Evolutionary conservation across 2,797 vertebrate species (phyloP).

Genomic region (Enteromius argenteus): DNA sequence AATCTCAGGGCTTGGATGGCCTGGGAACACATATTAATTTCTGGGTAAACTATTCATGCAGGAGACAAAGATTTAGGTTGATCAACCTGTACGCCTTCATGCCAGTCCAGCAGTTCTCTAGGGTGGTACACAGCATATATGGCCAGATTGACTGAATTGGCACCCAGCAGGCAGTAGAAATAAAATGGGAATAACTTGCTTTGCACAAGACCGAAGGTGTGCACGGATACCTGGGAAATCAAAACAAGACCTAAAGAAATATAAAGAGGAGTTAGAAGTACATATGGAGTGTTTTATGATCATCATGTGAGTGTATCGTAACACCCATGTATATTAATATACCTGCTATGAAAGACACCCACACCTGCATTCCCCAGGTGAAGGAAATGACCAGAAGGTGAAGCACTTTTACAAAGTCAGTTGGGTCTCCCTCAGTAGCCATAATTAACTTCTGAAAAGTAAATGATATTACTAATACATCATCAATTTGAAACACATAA

Average conservation of each 20-base stretch:
- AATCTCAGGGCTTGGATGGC: not conserved
- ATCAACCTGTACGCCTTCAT: constrained; percentile 83
- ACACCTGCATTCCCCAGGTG: constrained; percentile 89
- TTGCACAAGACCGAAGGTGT: constrained; percentile 89
- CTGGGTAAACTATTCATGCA: not conserved
- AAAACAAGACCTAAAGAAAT: constrained; percentile 81
- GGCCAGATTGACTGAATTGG: constrained; percentile 79
- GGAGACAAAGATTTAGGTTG: not conserved
- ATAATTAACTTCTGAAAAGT: constrained; percentile 65
- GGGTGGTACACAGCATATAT: constrained; percentile 81
- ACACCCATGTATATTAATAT: not conserved
- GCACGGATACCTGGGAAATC: constrained; percentile 77
- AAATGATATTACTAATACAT: not conserved
- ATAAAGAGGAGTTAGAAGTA: not conserved
- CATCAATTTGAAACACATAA: not conserved
- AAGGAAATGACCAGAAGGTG: constrained; percentile 86
- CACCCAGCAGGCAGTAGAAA: constrained; percentile 81
- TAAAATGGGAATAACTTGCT: constrained; percentile 89
- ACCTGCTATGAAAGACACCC: constrained; percentile 92
- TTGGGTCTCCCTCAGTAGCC: constrained; percentile 79
- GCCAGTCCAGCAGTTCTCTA: constrained; percentile 80
- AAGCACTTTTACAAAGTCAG: constrained; percentile 79
- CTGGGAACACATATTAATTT: not conserved
- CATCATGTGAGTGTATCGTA: no score
- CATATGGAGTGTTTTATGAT: not conserved